These are phyloP conservation scores for Procavia capensis DNA, from an alignment of 2,113 vertebrate genomes.

Conservation along the genomic window DNA sequence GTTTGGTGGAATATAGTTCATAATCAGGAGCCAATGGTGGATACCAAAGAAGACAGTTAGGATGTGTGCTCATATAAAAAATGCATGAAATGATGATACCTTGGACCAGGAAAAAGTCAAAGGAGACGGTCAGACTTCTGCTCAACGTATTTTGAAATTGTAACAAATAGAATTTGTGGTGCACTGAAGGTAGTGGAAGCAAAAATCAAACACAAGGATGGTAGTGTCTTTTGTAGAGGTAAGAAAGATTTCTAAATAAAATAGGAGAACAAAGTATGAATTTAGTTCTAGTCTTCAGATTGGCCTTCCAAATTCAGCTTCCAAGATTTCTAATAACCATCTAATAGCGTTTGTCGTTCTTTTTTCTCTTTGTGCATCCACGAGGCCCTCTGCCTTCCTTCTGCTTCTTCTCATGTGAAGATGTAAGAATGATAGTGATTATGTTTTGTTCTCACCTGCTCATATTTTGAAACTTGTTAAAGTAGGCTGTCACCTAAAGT, in stretches of 20 bases:
- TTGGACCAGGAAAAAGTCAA: neutral
- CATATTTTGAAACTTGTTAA: neutral
- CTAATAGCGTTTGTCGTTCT: too few species aligned
- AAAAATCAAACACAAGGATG: neutral
- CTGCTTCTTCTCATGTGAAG: neutral
- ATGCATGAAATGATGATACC: neutral
- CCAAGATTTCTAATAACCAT: neutral
- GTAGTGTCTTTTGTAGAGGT: neutral
- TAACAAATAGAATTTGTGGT: neutral
- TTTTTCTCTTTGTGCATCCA: neutral
- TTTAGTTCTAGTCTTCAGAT: too few species aligned
- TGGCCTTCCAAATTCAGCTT: neutral
- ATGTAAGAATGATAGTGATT: neutral
- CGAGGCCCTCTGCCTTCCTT: too few species aligned
- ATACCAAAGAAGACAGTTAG: rapidly evolving
- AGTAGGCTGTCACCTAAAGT: neutral
- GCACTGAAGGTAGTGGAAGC: neutral
- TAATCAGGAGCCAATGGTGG: neutral
- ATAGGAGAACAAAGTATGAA: neutral
- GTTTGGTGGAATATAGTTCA: neutral
- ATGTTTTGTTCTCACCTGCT: neutral
- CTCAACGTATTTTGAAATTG: neutral
- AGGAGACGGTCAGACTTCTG: neutral
- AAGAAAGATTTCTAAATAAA: neutral
- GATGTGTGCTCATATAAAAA: neutral